Evolutionary conservation across 1,140 invertebrate species (phyloP).

Genomic region (Scylla paramamosain): DNA sequence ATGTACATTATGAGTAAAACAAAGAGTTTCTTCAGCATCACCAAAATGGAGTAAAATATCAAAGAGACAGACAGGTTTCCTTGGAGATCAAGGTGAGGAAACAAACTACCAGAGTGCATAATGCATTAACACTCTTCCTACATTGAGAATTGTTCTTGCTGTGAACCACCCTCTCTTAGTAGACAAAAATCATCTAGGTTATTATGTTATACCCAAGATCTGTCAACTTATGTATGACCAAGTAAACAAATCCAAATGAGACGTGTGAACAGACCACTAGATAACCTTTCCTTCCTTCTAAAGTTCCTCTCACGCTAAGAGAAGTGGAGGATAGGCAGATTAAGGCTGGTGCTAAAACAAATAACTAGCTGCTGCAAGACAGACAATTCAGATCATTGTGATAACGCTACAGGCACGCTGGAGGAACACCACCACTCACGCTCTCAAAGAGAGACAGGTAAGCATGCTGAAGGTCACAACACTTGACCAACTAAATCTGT

Average conservation of each 20-base stretch:
- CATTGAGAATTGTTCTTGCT: neutral
- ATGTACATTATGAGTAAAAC: neutral
- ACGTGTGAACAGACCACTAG: neutral
- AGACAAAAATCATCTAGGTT: neutral
- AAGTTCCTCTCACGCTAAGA: neutral
- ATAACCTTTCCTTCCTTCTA: neutral
- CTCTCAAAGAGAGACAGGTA: slow-evolving; percentile 48
- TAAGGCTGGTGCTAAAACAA: neutral
- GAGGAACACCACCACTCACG: slow-evolving; percentile 50
- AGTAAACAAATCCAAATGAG: neutral
- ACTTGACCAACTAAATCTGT: neutral
- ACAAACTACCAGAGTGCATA: neutral
- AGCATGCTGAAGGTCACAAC: slow-evolving; percentile 13
- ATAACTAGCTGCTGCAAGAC: slow-evolving; percentile 26
- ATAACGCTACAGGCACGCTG: slow-evolving; percentile 57
- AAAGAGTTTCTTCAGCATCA: neutral
- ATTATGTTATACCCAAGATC: neutral
- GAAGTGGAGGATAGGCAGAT: neutral
- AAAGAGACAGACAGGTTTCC: neutral
- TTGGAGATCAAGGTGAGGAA: neutral
- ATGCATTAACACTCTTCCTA: neutral
- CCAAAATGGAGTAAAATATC: neutral
- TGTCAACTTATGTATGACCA: neutral
- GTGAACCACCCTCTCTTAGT: neutral
- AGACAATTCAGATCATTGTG: slow-evolving; percentile 49